Base-by-base conservation (phyloP, 2,888 invertebrate genomes). In the Linnaemya vulpina region DNA sequence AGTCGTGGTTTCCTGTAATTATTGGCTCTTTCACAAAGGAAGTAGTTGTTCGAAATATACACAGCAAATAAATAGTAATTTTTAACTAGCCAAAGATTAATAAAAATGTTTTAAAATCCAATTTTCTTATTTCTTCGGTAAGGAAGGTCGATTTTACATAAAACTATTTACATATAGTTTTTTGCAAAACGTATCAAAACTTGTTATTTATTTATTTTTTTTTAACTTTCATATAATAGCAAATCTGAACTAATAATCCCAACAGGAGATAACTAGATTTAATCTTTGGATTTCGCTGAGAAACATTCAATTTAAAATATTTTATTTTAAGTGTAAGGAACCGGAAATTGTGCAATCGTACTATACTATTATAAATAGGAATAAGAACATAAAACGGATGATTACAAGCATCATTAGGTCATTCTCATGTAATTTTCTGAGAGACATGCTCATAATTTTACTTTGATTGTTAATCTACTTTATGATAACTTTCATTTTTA, bases 341-440 rank as follows among this genome's bases (percentile, higher is more conserved):
- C 0, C 0, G 35, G 15, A 58, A 76, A n/a, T n/a, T 46, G 25
- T 38, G 7, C 17, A 62, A 62, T 51, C n/a, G 9, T 22, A 25
- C 9, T 55, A 25, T 46, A 49, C n/a, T 17, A 71, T 62, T 78
- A 15, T 11, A 30, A 30, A 30, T 3, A 51, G 51, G 10, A 35
- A 22, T 13, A 49, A 55, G n/a, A 49, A 46, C 17, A 65, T 73
- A 20, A 60, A 67, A 68, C 49, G 20, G 65, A 60, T 73, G 22
- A 65, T 73, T 80, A 73, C 65, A 38, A 25, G 51, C 51, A 70
- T 70, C 62, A 70, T 70, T 78, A 70, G 30, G 9, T 70, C 30
- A 1, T 51, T 62, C 7, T 70, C 20, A 30, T 43, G 51, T 62
- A 51, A 60, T 62, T 65, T 49, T 20, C 35, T 20, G 51, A 1